Base-by-base conservation (phyloP, 2,888 invertebrate genomes). In the Plebejus anna region DNA sequence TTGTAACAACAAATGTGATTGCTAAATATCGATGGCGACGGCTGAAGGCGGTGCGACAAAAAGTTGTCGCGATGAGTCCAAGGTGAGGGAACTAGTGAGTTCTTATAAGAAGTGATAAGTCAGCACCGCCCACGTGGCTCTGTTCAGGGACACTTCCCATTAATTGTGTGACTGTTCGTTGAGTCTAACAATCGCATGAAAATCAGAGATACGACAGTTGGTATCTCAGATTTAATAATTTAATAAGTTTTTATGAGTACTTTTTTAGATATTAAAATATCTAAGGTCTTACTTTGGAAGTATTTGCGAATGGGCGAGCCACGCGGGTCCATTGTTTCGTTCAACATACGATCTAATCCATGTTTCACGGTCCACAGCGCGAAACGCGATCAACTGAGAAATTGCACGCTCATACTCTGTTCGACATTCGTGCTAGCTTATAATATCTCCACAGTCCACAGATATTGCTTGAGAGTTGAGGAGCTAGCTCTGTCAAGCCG, bases 391-490 rank as follows among this genome's bases (percentile, higher is more conserved):
- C 28, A 32, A 66, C 32, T 66, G 32, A 32, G 32, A 66, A 66
- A 66, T 66, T 13, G 66, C 66, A 66, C 22, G 66, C 59, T 59
- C 59, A 22, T 59, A 59, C 22, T 59, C 6, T 59, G 59, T 59
- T 7, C 59, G 55, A n/a, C 59, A 22, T 59, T 59, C 22, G 22
- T 59, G 59, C 22, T 7, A 9, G 28, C 22, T 28, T 5, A 28
- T 5, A 32, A 32, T 32, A 32, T 32, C 32, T 32, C 32, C 32
- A 32, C 32, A 57, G 38, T 32, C 32, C 32, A 32, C 32, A 57
- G 38, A 16, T 38, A n/a, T 75, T 61, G 75, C 22, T 61, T 76
- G 51, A 16, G 6, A 9, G 6, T 61, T 76, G 51, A 16, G 6
- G n/a, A 16, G 55, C 16, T n/a, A 59, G 59, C 7, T 55, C 4